A percentile compares a stretch with the other conserved stretches of the same genome.
Conservation (phyloP, 2,113 vertebrate genomes). For the Sapajus apella region DNA sequence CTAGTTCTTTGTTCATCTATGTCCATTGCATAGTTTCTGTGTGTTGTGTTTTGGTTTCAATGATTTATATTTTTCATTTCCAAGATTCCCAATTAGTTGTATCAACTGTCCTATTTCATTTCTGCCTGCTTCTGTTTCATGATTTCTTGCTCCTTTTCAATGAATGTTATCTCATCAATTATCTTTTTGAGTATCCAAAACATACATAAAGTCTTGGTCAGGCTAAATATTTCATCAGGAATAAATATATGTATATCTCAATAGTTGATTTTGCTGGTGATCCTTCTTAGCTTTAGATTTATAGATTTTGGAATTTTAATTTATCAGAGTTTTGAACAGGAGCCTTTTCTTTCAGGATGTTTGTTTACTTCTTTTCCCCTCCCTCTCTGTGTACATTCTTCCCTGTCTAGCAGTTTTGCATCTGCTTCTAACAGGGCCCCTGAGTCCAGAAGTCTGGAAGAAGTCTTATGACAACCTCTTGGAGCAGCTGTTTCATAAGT, state of each 20-base stretch:
- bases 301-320: not conserved
- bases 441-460: not conserved
- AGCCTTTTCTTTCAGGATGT: not conserved
- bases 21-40: not conserved
- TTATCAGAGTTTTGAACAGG: not conserved
- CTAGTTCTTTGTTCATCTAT: not conserved
- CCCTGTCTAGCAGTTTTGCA: not conserved
- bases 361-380: not conserved
- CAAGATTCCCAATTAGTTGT: not conserved
- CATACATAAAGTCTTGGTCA: not conserved
- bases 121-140: not conserved
- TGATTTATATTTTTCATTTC: not conserved
- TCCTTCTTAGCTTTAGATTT: slow-evolving; percentile 4
- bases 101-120: not conserved
- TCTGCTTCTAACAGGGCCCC: not conserved
- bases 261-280: not conserved
- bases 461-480: not conserved
- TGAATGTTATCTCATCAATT: not conserved
- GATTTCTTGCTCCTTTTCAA: not conserved
- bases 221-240: not conserved
- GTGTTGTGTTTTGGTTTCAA: not conserved
- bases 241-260: not conserved
- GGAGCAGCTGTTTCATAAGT: not conserved
- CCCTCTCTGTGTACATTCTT: not conserved
- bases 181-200: not conserved